Evolutionary conservation across 2,113 vertebrate species (phyloP), one percentile per base, ranked within the genome.

Genomic region (Hiodon alosoides): DNA sequence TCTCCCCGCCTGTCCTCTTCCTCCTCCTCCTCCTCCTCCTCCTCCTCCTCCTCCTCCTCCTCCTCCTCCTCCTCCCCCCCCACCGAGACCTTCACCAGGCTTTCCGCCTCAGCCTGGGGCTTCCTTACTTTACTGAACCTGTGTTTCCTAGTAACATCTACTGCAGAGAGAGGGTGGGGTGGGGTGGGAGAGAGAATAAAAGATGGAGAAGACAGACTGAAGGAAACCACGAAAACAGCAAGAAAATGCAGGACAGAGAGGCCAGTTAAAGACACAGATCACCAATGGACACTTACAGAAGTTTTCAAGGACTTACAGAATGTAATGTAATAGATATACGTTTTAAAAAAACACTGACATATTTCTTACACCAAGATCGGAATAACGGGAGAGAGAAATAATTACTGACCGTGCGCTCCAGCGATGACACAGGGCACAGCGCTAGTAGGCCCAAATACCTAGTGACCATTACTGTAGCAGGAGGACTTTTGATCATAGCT

Each of bases 51-150:
- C 2, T 73, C 83, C 79, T 31, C 31, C 1, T 31, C 31, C 31
- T 73, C 83, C 79, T 81, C 82, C 79, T 86, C 81, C 77, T 78
- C 77, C 2, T 17, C 65, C 72, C 78, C 71, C 78, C 3, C 76
- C 76, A 85, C 70, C 84, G 73, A 69, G 54, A 71, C 67, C 64
- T n/a, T 64, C 31, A 7, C 47, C 60, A 16, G 9, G 55, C 61
- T 59, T 76, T 81, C 77, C 2, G 52, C 75, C 75, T 80, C 82
- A 47, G 69, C 8, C 82, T 89, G 85, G 76, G 84, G 69, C 76
- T 86, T 90, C 75, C 79, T 85, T 79, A 75, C 9, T 89, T 93
- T 93, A 77, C 90, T 76, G 87, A 92, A 95, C 77, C 85, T 90
- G 77, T 69, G 77, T 80, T 79, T 87, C 74, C 81, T 78, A 80